A percentile compares a stretch with the other conserved stretches of the same genome.
These are phyloP conservation scores for Philaethria dido DNA, from an alignment of 2,888 invertebrate species.

Conservation along the genomic window DNA sequence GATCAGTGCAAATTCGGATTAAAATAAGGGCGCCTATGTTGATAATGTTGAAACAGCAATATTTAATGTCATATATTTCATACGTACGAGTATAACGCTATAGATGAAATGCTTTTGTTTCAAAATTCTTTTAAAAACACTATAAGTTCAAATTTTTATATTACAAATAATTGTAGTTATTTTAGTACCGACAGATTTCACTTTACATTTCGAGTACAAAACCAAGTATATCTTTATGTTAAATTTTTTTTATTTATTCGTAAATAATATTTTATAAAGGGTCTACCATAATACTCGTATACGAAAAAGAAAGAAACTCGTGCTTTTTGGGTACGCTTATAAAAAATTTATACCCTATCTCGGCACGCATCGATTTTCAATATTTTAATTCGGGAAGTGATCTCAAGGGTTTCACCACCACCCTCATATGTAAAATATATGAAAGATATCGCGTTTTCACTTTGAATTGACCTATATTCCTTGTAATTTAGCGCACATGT, in stretches of 20 bases:
- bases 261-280: too few relatives aligned
- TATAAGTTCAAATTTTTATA: background rate
- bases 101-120: background rate
- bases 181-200: too few relatives aligned
- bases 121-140: background rate
- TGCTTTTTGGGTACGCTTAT: background rate
- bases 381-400: constrained; percentile 28
- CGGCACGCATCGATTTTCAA: constrained; percentile 5
- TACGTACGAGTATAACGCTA: background rate
- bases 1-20: constrained; percentile 45
- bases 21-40: constrained; percentile 39
- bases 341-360: background rate
- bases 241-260: too few relatives aligned
- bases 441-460: background rate
- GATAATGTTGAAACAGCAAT: background rate
- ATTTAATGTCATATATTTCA: constrained; percentile 2
- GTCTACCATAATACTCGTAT: background rate
- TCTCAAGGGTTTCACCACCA: constrained; percentile 16
- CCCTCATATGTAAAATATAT: background rate
- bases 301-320: background rate
- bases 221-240: too few relatives aligned
- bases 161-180: too few relatives aligned
- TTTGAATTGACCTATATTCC: constrained; percentile 26
- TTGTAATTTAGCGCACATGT: constrained; percentile 26
- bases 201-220: too few relatives aligned